These are phyloP conservation scores for Mya arenaria DNA, from an alignment of 1,140 invertebrate genomes.

Conservation along the genomic window DNA sequence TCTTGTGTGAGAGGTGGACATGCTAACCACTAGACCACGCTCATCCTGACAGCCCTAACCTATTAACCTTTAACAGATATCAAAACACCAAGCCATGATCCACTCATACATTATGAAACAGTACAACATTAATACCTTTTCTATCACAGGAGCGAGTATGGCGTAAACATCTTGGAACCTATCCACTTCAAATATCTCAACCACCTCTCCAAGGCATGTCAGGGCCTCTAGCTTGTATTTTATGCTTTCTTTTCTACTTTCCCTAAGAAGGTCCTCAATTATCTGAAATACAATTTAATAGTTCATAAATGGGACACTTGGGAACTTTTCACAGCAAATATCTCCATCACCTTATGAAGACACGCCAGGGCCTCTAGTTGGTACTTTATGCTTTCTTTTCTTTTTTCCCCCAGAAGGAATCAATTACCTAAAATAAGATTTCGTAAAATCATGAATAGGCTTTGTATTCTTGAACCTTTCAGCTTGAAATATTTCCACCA, in stretches of 20 bases:
- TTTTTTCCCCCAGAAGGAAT: neutral
- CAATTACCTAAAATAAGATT: neutral
- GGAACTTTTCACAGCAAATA: neutral
- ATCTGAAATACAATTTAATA: conserved; percentile 79
- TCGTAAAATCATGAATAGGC: neutral
- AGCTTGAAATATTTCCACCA: no score
- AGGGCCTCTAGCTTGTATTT: conserved; percentile 90
- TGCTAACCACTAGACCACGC: no score
- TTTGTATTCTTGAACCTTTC: neutral
- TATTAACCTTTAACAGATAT: no score
- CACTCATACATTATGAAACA: no score
- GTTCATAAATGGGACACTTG: neutral
- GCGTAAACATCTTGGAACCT: conserved; percentile 90
- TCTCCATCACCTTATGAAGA: neutral
- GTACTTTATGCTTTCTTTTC: neutral
- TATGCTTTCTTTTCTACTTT: conserved; percentile 90
- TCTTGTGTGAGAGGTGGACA: no score
- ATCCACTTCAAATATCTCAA: conserved; percentile 88
- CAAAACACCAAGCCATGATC: no score
- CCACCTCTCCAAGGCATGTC: conserved; percentile 87
- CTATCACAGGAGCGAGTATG: conserved; percentile 71
- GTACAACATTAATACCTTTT: no score
- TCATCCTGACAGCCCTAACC: no score
- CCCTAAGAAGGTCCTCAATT: conserved; percentile 87
- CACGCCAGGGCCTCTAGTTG: neutral